Evolutionary conservation across 2,797 vertebrate genomes (phyloP), one percentile per base, ranked within the genome.

Genomic region (Nothura maculosa): DNA sequence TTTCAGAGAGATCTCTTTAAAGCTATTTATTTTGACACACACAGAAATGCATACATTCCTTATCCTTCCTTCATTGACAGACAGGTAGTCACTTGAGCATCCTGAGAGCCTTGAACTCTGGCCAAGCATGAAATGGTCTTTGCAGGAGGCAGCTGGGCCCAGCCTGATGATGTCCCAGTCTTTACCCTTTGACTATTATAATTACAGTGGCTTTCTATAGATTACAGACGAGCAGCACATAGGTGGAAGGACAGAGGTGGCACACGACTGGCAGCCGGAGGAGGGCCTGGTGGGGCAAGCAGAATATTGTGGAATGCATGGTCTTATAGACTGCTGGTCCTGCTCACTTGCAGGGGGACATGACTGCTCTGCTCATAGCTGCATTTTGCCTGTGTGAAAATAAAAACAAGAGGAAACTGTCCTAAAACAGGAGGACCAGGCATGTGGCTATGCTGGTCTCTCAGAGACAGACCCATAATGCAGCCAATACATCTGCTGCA

Each of bases 201-300:
- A 52, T 36, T 1, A 1, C 6, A 28, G 27, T 30, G 30, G 38
- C 6, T 43, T 14, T 12, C 62, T 27, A 27, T 32, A 67, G 62
- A 36, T 80, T 45, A 48, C 2, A 2, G 30, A n/a, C 2, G 30
- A 54, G 28, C 0, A 0, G 68, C 34, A 48, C 18, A 27, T 0
- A 0, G 28, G 11, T 3, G 7, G 28, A 36, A 74, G 22, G 17
- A 58, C 25, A 18, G 1, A 1, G 55, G 40, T 36, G 3, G 3
- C 32, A 25, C 30, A 54, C 42, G 36, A 42, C 17, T 38, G 55
- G 45, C n/a, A 63, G 40, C 74, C 68, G 50, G 45, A 36, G 4
- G 34, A 73, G 9, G 57, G 34, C 38, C 18, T 38, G 64, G 55
- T 4, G 1, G 50, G 10, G 22, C 32, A 25, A 20, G 32, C 38